Base-by-base conservation (phyloP, 2,113 vertebrate species). In the Vulpes ferrilata region DNA sequence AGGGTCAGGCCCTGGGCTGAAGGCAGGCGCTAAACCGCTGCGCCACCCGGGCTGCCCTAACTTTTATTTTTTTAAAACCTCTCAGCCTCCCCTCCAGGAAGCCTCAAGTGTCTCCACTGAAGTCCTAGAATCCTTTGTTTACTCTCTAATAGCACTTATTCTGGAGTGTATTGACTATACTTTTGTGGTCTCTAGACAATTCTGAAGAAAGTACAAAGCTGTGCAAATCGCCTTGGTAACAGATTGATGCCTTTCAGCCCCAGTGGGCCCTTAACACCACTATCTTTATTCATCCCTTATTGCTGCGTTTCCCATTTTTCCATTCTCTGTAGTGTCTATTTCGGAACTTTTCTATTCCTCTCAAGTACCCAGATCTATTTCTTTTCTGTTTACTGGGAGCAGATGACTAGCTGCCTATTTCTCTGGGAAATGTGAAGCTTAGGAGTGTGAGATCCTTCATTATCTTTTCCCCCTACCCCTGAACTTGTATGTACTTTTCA, bases 201-300 rank as follows among this genome's bases (percentile, higher is more conserved):
- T 93, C 55, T 76, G 51, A 57, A 92, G 88, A 86, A 92, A 89
- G 57, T 87, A 12, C 7, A 74, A 81, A 93, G 35, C 25, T 67
- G 7, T 73, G 80, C 25, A 55, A 23, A 69, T 71, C 69, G 35
- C 20, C 38, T 93, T 69, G 38, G 17, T 78, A 53, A 78, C n/a
- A 64, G 48, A 84, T 67, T 35, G 2, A 4, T 69, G 64, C 27
- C 27, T 96, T 96, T 91, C 93, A 87, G 62, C 55, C 30, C 73
- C 25, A 53, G 17, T n/a, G 25, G 27, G 20, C 10, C 16, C 64
- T 62, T 59, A 13, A 23, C 55, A 6, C 20, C 25, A 22, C 20
- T n/a, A 7, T 43, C 60, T 94, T 53, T 69, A 32, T 15, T 62
- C 27, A 38, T 79, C 9, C 16, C 11, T 96, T 80, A 32, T 17